Evolutionary conservation across 2,797 vertebrate species (phyloP), one percentile per base, ranked within the genome.

Genomic region (Coluber constrictor): DNA sequence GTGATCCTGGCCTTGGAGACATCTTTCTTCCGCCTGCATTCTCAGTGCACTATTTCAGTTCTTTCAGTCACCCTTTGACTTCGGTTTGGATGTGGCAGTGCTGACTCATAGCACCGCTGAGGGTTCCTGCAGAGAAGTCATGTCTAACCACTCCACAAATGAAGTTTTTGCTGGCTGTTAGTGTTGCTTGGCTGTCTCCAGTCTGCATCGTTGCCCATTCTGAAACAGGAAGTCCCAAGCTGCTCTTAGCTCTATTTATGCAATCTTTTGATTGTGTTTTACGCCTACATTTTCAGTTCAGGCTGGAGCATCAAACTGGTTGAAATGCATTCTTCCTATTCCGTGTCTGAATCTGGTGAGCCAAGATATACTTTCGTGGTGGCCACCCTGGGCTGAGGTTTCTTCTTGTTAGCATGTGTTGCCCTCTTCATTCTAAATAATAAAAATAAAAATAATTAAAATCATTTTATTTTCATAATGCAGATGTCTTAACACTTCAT

Each of bases 71-170:
- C 95, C 95, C 88, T 63, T 93, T 87, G 96, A 96, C 96, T 97
- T 96, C 93, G 96, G 95, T 97, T 97, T 96, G 97, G 95, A 96
- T 93, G 86, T 0, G 59, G 92, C 79, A 79, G 86, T 95, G 97
- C 97, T 98, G 98, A 98, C 97, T 98, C 98, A 97, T 92, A 96
- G 96, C 96, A 93, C 93, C 74, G 95, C 95, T 89, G 93, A 94
- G 55, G 89, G 95, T 90, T 95, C 95, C 96, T 27, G 54, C 95
- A 93, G 79, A 94, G 93, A 94, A 96, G 94, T 90, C 90, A 93
- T 0, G 51, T 92, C 96, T 95, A 97, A 88, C 96, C 83, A 29
- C 94, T 95, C 93, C 94, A 93, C 87, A 94, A 95, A 95, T 88
- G 95, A 97, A 96, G 95, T 95, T 97, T 97, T 94, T 96, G 97